Percentiles rank a stretch among this genome's conserved stretches.
phyloP scores from a whole-genome alignment of 2,797 vertebrate genomes.

The Avahi laniger region DNA sequence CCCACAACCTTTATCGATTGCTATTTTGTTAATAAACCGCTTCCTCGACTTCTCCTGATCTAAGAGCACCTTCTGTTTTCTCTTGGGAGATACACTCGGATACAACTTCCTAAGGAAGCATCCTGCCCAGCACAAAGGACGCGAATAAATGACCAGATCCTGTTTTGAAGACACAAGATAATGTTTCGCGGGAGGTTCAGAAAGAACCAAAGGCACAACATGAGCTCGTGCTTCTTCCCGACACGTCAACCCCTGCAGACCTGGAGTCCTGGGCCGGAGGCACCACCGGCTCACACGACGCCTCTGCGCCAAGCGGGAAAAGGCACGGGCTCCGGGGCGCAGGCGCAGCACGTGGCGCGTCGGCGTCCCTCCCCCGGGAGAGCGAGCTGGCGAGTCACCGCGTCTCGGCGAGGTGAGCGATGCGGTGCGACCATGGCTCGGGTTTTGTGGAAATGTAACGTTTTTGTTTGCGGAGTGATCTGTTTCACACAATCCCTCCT shows the following conservation, averaged over 20 bases:
- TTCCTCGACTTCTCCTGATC: background rate
- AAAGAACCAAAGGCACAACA: background rate
- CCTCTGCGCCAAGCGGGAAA: background rate
- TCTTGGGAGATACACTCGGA: background rate
- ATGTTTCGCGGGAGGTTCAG: background rate
- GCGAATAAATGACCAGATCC: background rate
- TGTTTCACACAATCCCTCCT: slow-evolving; percentile 19
- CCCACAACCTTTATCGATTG: background rate
- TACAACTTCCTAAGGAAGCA: background rate
- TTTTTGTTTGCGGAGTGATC: slow-evolving; percentile 37
- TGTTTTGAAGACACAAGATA: background rate
- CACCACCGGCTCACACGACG: too few species aligned
- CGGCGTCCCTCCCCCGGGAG: background rate
- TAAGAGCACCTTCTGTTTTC: background rate
- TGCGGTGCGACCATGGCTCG: background rate
- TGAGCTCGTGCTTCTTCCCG: background rate
- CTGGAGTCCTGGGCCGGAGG: background rate
- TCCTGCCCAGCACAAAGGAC: background rate
- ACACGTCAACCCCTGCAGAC: background rate
- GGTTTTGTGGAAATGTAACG: slow-evolving; percentile 5
- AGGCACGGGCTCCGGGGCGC: background rate
- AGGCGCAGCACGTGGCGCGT: too few species aligned
- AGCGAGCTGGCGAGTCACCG: background rate
- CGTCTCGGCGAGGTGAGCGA: background rate
- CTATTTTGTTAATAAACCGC: background rate